Evolutionary conservation across 1,140 invertebrate species (phyloP).

Genomic region (Drosophila erecta): DNA sequence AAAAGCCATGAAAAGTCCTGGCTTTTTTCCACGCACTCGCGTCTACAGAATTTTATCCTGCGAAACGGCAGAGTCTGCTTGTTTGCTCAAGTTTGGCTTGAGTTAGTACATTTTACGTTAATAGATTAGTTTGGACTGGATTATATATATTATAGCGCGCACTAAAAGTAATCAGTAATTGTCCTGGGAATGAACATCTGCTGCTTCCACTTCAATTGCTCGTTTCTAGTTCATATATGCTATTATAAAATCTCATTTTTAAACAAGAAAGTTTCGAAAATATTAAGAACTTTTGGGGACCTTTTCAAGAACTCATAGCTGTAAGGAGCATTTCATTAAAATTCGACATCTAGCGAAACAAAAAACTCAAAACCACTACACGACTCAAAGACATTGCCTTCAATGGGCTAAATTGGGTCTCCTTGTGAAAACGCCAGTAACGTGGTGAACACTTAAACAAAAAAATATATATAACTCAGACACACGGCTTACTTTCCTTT

Average conservation of each 20-base stretch:
- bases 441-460: conserved; percentile 4
- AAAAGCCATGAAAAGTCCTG: too few species aligned
- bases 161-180: background rate
- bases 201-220: too few species aligned
- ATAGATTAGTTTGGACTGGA: background rate
- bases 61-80: background rate
- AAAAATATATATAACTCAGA: too few species aligned
- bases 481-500: too few species aligned
- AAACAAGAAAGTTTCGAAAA: too few species aligned
- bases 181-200: too few species aligned
- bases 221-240: too few species aligned
- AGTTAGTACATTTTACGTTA: background rate
- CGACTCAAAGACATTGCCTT: conserved; percentile 1
- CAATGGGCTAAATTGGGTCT: conserved; percentile 12
- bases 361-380: conserved; percentile 9
- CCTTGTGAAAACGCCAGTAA: conserved; percentile 16
- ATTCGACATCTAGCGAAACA: conserved; percentile 6
- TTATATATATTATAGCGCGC: background rate
- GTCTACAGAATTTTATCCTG: too few species aligned
- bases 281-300: too few species aligned
- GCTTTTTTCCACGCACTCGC: too few species aligned
- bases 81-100: background rate
- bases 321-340: conserved; percentile 7
- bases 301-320: background rate
- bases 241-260: too few species aligned